Base-by-base conservation (phyloP, 2,888 invertebrate genomes). In the Willowsia nigromaculata region DNA sequence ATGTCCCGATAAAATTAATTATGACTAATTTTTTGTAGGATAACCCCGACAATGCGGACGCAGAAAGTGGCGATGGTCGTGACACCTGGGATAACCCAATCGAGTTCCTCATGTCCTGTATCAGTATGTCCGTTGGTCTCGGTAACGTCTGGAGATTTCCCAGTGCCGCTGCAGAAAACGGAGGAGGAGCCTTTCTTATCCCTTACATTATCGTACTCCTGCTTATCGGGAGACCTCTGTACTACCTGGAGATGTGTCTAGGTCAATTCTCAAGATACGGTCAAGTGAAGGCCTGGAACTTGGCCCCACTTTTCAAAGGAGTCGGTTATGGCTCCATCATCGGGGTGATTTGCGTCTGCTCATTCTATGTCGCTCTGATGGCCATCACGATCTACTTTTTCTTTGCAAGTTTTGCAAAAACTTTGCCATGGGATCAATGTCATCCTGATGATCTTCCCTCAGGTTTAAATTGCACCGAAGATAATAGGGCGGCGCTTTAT, bases 51-150 rank as follows among this genome's bases (percentile, higher is more conserved):
- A 40, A 27, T 22, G 50, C 15, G 22, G 86, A 30, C 6, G 76
- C 30, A 9, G 71, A 74, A 15, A n/a, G 1, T 6, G 80, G 53
- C 13, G 88, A 65, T 5, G 82, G 59, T 7, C 56, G 91, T 53
- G 91, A 91, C 22, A 85, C 80, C 13, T 96, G 96, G 96, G 95
- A 94, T 40, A 95, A 95, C 88, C 95, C 95, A 56, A 93, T 95
- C 9, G 95, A 96, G 93, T 96, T 96, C 92, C 94, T 96, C 1
- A 95, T 96, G 94, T 96, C 96, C 4, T 96, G 96, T 93, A 96
- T 96, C 88, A 96, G 96, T 27, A 95, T 96, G 95, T 95, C 96
- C 0, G 96, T 96, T 2, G 96, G 96, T 0, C 93, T 96, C 50
- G 96, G 96, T 68, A 96, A 96, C 92, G 95, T 96, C n/a, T 96